Evolutionary conservation across 2,888 invertebrate species (phyloP), one percentile per base, ranked within the genome.

Genomic region (Trichopoda pennipes): DNA sequence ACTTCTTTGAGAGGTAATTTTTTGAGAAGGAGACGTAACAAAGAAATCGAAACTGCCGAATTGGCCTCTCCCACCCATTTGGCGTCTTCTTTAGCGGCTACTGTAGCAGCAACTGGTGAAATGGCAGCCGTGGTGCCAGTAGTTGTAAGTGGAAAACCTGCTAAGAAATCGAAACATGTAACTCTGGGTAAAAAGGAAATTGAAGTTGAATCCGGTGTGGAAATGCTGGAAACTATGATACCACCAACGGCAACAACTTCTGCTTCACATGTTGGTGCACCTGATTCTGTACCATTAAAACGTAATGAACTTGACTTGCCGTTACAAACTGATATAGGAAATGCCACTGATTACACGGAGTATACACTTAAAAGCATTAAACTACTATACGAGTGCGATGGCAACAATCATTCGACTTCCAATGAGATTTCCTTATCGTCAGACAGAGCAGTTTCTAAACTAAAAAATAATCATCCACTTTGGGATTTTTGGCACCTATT

Each of bases 151-250:
- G 75, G 60, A 16, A 78, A 80, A 61, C 61, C 72, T 6, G 17
- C 60, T 17, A 72, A 64, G 1, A 85, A 85, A 35, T 66, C 84
- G 56, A 86, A 88, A 6, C 86, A 87, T n/a, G 86, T 88, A 21
- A 76, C 88, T 14, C 75, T 87, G 32, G 89, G 88, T 0, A 89
- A 87, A 77, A 90, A 89, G 76, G 88, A 89, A 69, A 87, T 90
- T 19, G 89, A 90, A 86, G 90, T 91, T 8, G 91, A 91, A 74
- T 91, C 91, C 1, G 91, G 91, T 0, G 89, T 91, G 0, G 91
- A 91, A 84, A 89, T 91, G 86, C 85, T 88, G n/a, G 91, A 91
- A 84, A 91, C 90, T 56, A 91, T 91, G 91, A 84, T 88, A 66
- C 86, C 85, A 42, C 74, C 83, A 19, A 4, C 64, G 19, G 38